Evolutionary conservation across 2,888 invertebrate genomes (phyloP).

Genomic region (Eilema griseolum): DNA sequence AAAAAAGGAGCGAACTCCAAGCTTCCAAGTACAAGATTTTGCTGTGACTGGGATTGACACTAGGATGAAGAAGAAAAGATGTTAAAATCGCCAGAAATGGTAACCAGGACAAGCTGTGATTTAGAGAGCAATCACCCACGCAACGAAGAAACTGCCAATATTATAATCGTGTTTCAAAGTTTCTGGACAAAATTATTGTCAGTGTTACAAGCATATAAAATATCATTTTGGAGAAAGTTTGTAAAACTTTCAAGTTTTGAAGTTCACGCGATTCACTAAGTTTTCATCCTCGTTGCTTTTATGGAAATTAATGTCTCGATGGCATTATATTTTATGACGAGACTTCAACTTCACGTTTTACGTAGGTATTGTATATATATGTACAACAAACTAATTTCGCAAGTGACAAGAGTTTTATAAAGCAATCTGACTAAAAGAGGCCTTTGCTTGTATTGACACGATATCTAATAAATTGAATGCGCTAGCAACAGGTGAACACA

Average conservation of each 20-base stretch:
- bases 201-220: neutral
- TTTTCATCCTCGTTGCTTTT: neutral
- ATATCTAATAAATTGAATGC: neutral
- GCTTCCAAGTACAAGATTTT: too few species aligned
- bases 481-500: neutral
- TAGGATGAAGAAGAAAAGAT: neutral
- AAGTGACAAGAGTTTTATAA: neutral
- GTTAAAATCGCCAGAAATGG: too few species aligned
- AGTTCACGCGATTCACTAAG: conserved; percentile 4
- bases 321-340: conserved; percentile 1
- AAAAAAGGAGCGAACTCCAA: too few species aligned
- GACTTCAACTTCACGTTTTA: neutral
- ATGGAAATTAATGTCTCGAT: conserved; percentile 4
- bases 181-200: neutral
- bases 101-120: too few species aligned
- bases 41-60: neutral
- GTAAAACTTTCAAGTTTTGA: neutral
- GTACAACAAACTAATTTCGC: neutral
- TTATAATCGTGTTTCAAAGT: neutral
- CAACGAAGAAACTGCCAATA: too few species aligned
- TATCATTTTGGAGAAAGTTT: neutral
- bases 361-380: neutral
- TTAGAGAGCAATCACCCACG: neutral
- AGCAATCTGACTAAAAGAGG: neutral
- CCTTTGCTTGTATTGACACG: neutral